phyloP scores from a whole-genome alignment of 2,888 invertebrate species.

The Apotomis betuletana region DNA sequence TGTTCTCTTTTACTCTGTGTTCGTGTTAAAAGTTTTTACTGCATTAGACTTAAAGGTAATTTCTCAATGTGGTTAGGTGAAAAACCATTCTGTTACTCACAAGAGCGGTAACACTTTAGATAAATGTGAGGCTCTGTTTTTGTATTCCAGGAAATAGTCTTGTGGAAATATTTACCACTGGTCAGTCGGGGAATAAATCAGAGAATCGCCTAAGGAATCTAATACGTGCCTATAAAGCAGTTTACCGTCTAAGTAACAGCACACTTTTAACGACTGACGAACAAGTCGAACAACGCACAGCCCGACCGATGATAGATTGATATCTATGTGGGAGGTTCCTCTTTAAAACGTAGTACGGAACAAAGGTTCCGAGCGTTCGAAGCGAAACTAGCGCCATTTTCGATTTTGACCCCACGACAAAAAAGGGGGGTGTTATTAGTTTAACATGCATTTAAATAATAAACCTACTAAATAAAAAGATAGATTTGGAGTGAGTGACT shows the following conservation, averaged over 20 bases:
- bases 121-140: constrained; percentile 43
- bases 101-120: constrained; percentile 43
- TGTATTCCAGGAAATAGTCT: constrained; percentile 43
- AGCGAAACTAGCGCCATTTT: no score
- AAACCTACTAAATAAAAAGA: no score
- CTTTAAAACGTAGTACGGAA: neutral
- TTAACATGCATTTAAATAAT: no score
- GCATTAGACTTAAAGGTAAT: constrained; percentile 47
- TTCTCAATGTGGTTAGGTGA: constrained; percentile 51
- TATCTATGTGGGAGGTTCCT: neutral
- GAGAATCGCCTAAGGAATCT: neutral
- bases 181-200: neutral
- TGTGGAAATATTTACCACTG: constrained; percentile 23
- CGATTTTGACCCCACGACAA: no score
- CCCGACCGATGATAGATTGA: neutral
- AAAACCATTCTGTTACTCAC: constrained; percentile 47
- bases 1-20: constrained; percentile 1
- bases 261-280: neutral
- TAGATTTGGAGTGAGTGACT: no score
- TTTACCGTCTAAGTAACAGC: no score
- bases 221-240: neutral
- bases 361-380: no score
- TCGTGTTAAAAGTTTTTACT: constrained; percentile 19
- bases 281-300: no score
- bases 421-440: no score